A percentile compares a stretch with the other conserved stretches of the same genome.
These are phyloP conservation scores for Moxostoma hubbsi DNA, from an alignment of 2,797 vertebrate genomes.

Conservation along the genomic window DNA sequence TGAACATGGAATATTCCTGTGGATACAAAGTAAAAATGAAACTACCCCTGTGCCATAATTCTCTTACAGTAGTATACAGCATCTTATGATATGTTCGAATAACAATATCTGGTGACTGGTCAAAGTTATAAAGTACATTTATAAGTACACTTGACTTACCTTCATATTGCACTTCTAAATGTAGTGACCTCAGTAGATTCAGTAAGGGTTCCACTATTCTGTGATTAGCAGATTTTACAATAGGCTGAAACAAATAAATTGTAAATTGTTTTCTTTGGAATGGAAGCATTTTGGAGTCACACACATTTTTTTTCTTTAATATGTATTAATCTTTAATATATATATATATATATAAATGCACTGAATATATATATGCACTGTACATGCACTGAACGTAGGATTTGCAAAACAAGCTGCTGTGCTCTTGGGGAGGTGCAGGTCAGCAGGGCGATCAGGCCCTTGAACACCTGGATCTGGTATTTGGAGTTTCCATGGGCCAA, in stretches of 20 bases:
- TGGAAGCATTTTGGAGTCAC: not conserved
- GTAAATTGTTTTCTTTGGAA: not conserved
- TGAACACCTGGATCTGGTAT: constrained; percentile 84
- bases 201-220: constrained; percentile 76
- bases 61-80: not conserved
- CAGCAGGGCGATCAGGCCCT: constrained; percentile 78
- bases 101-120: not conserved
- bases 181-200: constrained; percentile 71
- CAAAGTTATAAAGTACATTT: not conserved
- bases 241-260: constrained; percentile 61
- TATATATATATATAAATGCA: too few relatives aligned
- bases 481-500: constrained; percentile 78
- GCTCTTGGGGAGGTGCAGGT: constrained; percentile 70
- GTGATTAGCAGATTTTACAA: constrained; percentile 67
- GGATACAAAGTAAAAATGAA: not conserved
- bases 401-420: constrained; percentile 80
- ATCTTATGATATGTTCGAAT: not conserved
- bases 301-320: not conserved
- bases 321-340: too few relatives aligned
- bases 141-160: constrained; percentile 67
- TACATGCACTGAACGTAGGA: constrained; percentile 77
- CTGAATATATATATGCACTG: too few relatives aligned
- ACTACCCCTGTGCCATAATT: not conserved
- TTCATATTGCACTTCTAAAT: constrained; percentile 81
- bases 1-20: not conserved